Conservation (phyloP, 2,797 vertebrate genomes). For the Arremon aurantiirostris region DNA sequence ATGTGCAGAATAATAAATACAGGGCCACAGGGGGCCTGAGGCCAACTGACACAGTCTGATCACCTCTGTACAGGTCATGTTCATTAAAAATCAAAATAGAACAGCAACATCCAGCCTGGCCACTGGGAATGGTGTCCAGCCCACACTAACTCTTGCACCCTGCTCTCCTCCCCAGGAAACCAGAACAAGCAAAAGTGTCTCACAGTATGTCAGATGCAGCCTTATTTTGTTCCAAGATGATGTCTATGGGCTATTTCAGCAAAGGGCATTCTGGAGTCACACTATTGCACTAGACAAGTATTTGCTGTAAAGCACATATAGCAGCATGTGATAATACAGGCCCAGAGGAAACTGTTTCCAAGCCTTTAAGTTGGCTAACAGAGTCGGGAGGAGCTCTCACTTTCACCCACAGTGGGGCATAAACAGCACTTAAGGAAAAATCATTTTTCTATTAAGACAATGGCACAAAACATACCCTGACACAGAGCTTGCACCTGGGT, state of each 20-base stretch:
- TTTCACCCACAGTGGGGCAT: neutral
- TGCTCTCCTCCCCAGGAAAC: neutral
- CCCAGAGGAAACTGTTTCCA: neutral
- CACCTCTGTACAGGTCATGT: neutral
- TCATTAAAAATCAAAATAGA: neutral
- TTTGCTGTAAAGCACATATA: neutral
- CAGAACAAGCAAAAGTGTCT: fast-evolving
- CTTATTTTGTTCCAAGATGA: neutral
- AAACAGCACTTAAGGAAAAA: neutral
- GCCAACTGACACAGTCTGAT: neutral
- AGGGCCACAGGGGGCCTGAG: neutral
- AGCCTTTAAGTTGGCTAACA: neutral
- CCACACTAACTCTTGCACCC: neutral
- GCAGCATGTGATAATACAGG: neutral
- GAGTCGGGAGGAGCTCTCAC: neutral
- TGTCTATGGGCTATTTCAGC: neutral
- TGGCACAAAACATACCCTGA: neutral
- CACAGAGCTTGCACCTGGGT: fast-evolving
- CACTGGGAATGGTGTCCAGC: neutral
- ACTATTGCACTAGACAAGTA: neutral
- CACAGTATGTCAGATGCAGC: neutral
- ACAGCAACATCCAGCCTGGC: neutral
- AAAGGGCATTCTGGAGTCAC: neutral
- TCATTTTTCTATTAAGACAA: neutral
- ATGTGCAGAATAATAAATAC: fast-evolving